These are phyloP conservation scores for Sclerodermus sp. DNA, from an alignment of 2,888 invertebrate genomes.

Conservation along the genomic window DNA sequence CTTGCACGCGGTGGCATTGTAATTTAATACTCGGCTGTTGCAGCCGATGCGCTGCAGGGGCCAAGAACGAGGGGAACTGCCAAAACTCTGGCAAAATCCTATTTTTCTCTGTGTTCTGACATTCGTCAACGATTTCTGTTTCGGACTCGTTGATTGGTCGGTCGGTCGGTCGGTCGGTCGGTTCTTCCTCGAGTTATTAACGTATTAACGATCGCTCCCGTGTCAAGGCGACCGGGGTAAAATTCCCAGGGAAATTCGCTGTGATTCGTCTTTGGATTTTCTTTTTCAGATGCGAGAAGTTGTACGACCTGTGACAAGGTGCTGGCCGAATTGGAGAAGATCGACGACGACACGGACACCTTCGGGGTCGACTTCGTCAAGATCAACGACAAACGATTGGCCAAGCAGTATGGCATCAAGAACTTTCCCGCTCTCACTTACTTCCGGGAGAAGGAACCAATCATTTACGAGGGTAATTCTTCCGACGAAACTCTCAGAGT, in stretches of 20 bases:
- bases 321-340: constrained; percentile 88
- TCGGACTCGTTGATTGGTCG: too few relatives aligned
- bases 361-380: constrained; percentile 95
- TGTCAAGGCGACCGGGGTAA: too few relatives aligned
- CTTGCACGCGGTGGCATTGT: constrained; percentile 15
- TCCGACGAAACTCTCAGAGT: too few relatives aligned
- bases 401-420: constrained; percentile 94
- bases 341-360: constrained; percentile 92
- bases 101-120: too few relatives aligned
- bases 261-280: too few relatives aligned
- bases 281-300: constrained; percentile 79
- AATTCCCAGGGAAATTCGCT: too few relatives aligned
- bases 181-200: too few relatives aligned
- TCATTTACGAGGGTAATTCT: constrained; percentile 88
- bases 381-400: constrained; percentile 94
- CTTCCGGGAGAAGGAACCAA: constrained; percentile 94
- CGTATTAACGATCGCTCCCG: too few relatives aligned
- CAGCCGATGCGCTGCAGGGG: constrained; percentile 15
- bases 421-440: constrained; percentile 95
- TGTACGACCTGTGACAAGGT: constrained; percentile 91
- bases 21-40: constrained; percentile 28
- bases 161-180: too few relatives aligned
- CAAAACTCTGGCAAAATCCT: constrained; percentile 24
- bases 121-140: too few relatives aligned
- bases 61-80: constrained; percentile 31